Percentiles rank a stretch among this genome's conserved stretches.
Conservation (phyloP, 2,113 vertebrate genomes). For the Apus apus region DNA sequence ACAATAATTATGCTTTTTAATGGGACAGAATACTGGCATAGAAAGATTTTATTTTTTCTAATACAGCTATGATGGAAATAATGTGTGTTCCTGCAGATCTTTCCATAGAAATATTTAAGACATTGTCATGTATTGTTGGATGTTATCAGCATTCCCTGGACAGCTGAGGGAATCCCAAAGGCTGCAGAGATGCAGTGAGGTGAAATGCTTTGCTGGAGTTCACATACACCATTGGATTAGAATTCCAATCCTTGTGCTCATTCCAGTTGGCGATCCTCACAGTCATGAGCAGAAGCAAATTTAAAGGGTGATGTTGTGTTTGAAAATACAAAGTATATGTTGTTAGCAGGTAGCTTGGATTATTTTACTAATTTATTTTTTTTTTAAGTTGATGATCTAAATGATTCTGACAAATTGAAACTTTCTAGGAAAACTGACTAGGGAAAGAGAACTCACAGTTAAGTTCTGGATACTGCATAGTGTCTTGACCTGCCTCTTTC, state of each 20-base stretch:
- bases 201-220: background rate
- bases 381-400: background rate
- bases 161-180: background rate
- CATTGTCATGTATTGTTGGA: background rate
- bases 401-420: background rate
- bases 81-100: background rate
- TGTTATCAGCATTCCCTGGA: background rate
- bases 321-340: background rate
- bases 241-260: background rate
- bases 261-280: background rate
- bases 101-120: background rate
- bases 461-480: background rate
- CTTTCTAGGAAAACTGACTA: background rate
- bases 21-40: background rate
- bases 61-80: background rate
- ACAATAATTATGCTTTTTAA: background rate
- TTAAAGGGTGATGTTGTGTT: background rate
- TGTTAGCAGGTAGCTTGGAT: rapidly evolving
- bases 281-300: background rate
- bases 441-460: background rate
- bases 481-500: background rate
- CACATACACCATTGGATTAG: background rate
- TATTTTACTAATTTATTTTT: too few relatives aligned
- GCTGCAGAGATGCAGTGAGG: background rate
- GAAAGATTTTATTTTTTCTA: background rate